Conservation (phyloP, 2,113 vertebrate genomes). For the Brachionichthys hirsutus region DNA sequence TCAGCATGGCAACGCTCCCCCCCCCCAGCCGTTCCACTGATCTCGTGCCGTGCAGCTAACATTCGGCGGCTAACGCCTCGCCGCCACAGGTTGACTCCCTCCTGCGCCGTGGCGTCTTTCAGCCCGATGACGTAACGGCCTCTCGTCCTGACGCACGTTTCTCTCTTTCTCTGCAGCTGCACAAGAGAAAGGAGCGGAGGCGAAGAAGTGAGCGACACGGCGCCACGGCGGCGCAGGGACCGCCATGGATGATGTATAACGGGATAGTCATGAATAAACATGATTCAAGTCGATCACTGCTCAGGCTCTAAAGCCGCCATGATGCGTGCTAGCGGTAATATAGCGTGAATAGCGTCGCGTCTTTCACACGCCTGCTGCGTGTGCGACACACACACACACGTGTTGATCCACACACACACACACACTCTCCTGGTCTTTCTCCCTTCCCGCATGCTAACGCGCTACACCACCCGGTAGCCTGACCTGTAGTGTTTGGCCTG, state of each 20-base stretch:
- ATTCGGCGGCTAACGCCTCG: too few species aligned
- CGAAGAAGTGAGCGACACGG: slow-evolving; percentile 65
- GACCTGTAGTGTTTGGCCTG: slow-evolving; percentile 55
- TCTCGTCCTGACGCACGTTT: slow-evolving; percentile 34
- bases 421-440: too few species aligned
- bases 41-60: slow-evolving; percentile 17
- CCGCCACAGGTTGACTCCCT: too few species aligned
- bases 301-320: slow-evolving; percentile 46
- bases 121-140: slow-evolving; percentile 31
- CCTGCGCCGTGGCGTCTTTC: too few species aligned
- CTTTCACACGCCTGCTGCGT: too few species aligned
- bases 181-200: slow-evolving; percentile 67
- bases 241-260: slow-evolving; percentile 57
- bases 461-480: slow-evolving; percentile 31
- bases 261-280: slow-evolving; percentile 63
- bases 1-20: too few species aligned
- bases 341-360: slow-evolving; percentile 51
- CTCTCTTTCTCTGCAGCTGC: slow-evolving; percentile 50
- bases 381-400: too few species aligned
- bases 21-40: slow-evolving; percentile 13
- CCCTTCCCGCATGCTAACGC: slow-evolving; percentile 20
- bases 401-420: too few species aligned
- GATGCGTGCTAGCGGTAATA: slow-evolving; percentile 44
- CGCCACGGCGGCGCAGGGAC: slow-evolving; percentile 43
- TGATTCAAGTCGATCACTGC: slow-evolving; percentile 65